These are phyloP conservation scores for Neuroterus valhalla DNA, from an alignment of 1,140 invertebrate species.

Conservation along the genomic window DNA sequence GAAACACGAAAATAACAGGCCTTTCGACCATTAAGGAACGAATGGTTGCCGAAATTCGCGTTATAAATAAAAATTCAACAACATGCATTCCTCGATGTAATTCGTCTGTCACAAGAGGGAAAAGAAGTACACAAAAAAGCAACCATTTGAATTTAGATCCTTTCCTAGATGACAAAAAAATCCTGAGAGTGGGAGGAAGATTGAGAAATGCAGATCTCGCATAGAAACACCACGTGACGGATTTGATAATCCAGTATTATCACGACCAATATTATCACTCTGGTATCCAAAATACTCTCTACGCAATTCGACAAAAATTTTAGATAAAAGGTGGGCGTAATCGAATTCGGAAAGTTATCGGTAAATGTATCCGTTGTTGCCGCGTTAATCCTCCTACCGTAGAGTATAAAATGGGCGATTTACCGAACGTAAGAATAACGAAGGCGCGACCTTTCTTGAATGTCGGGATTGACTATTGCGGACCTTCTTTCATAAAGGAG, in stretches of 20 bases:
- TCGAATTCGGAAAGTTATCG: not conserved
- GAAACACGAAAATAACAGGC: no score
- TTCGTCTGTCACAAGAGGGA: constrained; percentile 29
- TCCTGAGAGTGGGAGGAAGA: constrained; percentile 49
- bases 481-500: no score
- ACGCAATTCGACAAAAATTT: no score
- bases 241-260: constrained; percentile 39
- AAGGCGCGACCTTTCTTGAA: not conserved
- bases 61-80: no score
- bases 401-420: not conserved
- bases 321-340: constrained; percentile 40
- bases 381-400: no score
- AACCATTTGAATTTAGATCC: constrained; percentile 40
- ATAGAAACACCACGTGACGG: constrained; percentile 37
- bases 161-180: constrained; percentile 43
- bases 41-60: no score
- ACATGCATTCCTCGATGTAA: constrained; percentile 44
- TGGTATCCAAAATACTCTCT: no score
- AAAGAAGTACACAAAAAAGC: constrained; percentile 42
- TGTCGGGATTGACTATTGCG: no score
- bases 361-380: no score
- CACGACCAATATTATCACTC: no score
- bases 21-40: no score
- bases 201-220: constrained; percentile 50
- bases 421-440: not conserved